Percentiles rank a stretch among this genome's conserved stretches.
phyloP scores from a whole-genome alignment of 2,797 vertebrate genomes.

The Rhinella marina region DNA sequence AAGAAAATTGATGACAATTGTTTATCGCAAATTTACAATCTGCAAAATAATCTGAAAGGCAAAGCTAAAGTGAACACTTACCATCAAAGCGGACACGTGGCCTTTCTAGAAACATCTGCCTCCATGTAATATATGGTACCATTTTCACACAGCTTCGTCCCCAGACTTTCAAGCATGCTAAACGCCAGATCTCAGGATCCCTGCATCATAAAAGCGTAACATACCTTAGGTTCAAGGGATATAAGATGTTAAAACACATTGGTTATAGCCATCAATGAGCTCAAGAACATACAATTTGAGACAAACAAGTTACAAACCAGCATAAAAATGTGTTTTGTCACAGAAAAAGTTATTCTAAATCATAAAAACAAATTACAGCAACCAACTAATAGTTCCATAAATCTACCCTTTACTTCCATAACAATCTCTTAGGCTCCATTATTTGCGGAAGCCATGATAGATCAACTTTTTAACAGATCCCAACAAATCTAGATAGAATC shows the following conservation, averaged over 20 bases:
- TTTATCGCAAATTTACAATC: not conserved
- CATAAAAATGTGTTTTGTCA: too few species aligned
- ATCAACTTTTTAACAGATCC: too few species aligned
- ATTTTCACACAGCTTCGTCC: conserved; percentile 90
- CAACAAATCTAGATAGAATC: too few species aligned
- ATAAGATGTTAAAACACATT: not conserved
- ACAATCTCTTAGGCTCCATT: too few species aligned
- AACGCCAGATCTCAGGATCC: conserved; percentile 97
- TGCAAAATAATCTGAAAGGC: not conserved
- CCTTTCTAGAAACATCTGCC: conserved; percentile 95
- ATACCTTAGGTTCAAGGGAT: not conserved
- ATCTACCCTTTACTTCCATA: too few species aligned
- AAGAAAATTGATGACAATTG: too few species aligned
- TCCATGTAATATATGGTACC: conserved; percentile 90
- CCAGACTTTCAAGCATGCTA: conserved; percentile 93
- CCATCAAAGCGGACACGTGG: conserved; percentile 96
- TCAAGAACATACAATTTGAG: not conserved
- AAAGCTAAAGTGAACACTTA: conserved; percentile 69
- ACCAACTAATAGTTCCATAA: too few species aligned
- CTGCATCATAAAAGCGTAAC: conserved; percentile 68
- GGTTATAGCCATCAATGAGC: not conserved
- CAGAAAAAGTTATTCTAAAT: too few species aligned
- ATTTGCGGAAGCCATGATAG: too few species aligned
- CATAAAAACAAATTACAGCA: too few species aligned
- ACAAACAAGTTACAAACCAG: not conserved